Evolutionary conservation across 2,888 invertebrate species (phyloP), one percentile per base, ranked within the genome.

Genomic region (Agrotis puta): DNA sequence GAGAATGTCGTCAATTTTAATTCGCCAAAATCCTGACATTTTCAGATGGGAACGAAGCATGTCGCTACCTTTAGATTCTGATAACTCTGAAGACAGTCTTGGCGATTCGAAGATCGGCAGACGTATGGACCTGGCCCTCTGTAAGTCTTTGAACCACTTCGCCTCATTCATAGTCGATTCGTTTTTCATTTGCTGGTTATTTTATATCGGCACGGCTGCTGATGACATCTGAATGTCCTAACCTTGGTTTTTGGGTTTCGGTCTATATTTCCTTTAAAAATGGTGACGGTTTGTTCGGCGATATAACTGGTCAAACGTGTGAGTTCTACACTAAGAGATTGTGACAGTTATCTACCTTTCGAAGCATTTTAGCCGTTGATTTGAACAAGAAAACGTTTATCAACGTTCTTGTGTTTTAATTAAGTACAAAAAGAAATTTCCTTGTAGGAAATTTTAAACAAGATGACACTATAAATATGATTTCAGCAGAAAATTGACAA

Each of bases 101-200:
- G 92, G 94, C 5, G 96, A 96, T 74, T 87, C 91, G 57, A 95
- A 95, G 86, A 90, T 96, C 77, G 96, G 97, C 79, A 96, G 98
- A 84, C 97, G 98, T 92, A 98, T 98, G 98, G 98, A 98, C 90
- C 97, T 98, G 92, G 98, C 98, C 77, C 96, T 98, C 91, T 98
- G 98, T 98, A 97, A 98, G 98, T 95, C 86, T 83, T 84, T 82
- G 71, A 70, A 81, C 71, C 78, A 81, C 83, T 79, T 80, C 85
- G 78, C 79, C 86, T 83, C 86, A 86, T 88, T 79, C 81, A 92
- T 94, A 95, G 94, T 92, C 88, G 89, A 89, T 94, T 94, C 89
- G 90, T 85, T 94, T 94, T 94, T 95, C 89, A 93, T 95, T 95
- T 94, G 95, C 95, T 94, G 92, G 91, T 95, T 95, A 94, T 90